These are phyloP conservation scores for Microctenopoma lineatum DNA, from an alignment of 2,797 vertebrate genomes.

Conservation along the genomic window DNA sequence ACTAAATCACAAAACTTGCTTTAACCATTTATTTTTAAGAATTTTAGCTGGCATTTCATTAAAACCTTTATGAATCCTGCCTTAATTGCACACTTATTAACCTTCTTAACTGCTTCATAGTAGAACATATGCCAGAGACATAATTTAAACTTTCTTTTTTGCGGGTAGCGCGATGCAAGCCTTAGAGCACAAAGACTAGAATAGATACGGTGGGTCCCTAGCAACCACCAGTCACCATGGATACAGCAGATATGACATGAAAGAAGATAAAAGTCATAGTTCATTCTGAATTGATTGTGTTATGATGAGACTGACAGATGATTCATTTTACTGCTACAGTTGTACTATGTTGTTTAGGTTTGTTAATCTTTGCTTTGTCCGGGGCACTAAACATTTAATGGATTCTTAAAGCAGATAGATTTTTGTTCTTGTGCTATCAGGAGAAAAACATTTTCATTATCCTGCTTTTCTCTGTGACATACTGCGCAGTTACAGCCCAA, in stretches of 20 bases:
- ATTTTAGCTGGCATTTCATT: neutral
- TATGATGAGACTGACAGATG: conserved; percentile 16
- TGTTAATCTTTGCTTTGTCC: conserved; percentile 1
- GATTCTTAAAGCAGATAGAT: neutral
- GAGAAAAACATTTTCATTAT: neutral
- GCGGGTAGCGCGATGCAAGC: conserved; percentile 37
- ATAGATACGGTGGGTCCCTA: conserved; percentile 61
- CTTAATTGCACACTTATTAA: neutral
- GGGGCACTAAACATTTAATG: neutral
- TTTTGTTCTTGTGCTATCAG: neutral
- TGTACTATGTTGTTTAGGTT: neutral
- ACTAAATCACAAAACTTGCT: neutral
- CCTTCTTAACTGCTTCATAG: neutral
- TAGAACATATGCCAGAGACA: conserved; percentile 16
- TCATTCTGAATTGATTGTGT: conserved; percentile 39
- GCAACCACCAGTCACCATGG: conserved; percentile 78
- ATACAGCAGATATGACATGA: conserved; percentile 55
- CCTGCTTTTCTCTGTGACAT: conserved; percentile 5
- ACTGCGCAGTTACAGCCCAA: conserved; percentile 91
- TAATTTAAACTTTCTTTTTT: conserved; percentile 23
- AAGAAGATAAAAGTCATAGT: conserved; percentile 46
- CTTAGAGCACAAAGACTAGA: conserved; percentile 53
- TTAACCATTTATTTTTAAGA: neutral
- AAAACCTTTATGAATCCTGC: neutral
- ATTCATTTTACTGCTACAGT: neutral